These are phyloP conservation scores for Brachyhypopomus occidentalis DNA, from an alignment of 2,113 vertebrate genomes.

Conservation along the genomic window DNA sequence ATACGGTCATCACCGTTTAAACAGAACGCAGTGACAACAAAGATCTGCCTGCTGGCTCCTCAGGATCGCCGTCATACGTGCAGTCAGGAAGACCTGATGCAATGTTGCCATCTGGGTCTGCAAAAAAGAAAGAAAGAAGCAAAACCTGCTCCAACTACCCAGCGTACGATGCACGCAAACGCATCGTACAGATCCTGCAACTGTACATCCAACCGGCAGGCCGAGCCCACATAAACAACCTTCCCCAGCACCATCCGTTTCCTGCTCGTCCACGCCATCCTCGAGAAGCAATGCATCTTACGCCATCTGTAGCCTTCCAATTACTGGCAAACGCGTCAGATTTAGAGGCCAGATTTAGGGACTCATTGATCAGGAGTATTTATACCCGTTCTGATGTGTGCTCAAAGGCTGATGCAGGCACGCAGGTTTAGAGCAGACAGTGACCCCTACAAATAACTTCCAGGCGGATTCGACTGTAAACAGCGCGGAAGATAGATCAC, in stretches of 20 bases:
- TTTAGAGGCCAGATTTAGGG: constrained; percentile 13
- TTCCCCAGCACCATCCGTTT: constrained; percentile 6
- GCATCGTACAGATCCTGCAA: neutral
- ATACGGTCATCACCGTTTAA: neutral
- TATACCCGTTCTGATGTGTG: constrained; percentile 28
- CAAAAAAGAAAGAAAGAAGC: neutral
- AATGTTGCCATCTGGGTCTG: neutral
- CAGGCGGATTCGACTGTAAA: constrained; percentile 15
- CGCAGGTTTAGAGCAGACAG: neutral
- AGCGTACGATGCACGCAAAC: too few relatives aligned
- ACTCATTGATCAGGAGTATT: constrained; percentile 33
- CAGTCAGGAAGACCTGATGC: neutral
- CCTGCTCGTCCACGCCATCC: neutral
- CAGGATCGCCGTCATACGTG: neutral
- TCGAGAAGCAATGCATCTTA: constrained; percentile 14
- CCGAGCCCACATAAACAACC: constrained; percentile 13
- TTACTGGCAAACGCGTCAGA: constrained; percentile 19
- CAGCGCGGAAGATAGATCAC: neutral
- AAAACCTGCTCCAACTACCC: neutral
- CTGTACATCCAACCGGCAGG: neutral
- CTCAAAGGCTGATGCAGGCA: neutral
- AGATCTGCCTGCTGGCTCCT: neutral
- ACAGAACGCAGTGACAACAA: neutral
- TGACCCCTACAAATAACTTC: neutral
- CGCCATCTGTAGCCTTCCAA: neutral